phyloP scores from a whole-genome alignment of 2,797 vertebrate genomes.

The Ambastaia sidthimunki region DNA sequence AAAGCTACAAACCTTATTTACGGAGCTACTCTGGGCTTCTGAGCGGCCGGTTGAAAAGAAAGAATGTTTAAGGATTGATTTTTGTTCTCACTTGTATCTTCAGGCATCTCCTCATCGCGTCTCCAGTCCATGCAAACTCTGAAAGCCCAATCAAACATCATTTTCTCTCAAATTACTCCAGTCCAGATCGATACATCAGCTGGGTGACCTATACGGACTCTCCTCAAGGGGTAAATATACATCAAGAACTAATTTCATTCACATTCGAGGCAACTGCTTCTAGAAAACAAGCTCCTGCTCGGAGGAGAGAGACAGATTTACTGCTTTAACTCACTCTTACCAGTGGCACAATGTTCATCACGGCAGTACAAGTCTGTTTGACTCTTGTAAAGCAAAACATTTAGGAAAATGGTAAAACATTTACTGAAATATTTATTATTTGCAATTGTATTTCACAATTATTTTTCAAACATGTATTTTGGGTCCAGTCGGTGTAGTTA shows the following conservation, averaged over 20 bases:
- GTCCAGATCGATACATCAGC: constrained; percentile 58
- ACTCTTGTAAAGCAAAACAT: not conserved
- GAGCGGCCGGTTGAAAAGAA: constrained; percentile 25
- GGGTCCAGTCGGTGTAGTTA: no score
- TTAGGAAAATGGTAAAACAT: not conserved
- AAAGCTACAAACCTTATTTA: constrained; percentile 46
- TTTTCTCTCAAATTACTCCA: constrained; percentile 60
- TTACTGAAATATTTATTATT: not conserved
- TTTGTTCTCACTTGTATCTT: constrained; percentile 24
- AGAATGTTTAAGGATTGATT: constrained; percentile 56
- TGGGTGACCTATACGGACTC: constrained; percentile 50
- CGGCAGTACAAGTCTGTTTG: not conserved
- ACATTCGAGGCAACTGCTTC: constrained; percentile 36
- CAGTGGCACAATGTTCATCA: not conserved
- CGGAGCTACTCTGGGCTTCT: constrained; percentile 1
- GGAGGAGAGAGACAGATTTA: not conserved
- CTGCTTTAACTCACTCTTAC: not conserved
- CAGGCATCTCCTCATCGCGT: constrained; percentile 22
- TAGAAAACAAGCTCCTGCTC: constrained; percentile 4
- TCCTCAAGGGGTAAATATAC: constrained; percentile 49
- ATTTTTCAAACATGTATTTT: not conserved
- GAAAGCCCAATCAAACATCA: constrained; percentile 54
- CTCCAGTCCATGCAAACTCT: constrained; percentile 20
- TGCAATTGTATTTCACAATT: not conserved
- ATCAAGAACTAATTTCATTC: constrained; percentile 58